Evolutionary conservation across 2,113 vertebrate genomes (phyloP).

Genomic region (Phrynocephalus versicolor): DNA sequence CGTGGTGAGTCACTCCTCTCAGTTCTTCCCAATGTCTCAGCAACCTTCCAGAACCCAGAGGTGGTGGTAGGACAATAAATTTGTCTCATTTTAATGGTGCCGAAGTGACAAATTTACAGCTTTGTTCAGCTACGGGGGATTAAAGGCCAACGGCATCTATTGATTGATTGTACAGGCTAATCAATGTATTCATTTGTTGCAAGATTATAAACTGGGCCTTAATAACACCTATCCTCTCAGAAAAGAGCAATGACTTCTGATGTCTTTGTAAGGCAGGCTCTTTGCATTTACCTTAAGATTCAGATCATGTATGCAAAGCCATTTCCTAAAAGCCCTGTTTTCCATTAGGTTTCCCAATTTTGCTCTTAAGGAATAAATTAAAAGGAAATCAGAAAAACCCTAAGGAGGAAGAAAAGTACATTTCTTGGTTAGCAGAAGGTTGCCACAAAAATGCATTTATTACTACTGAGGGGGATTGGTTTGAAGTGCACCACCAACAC

Average conservation of each 20-base stretch:
- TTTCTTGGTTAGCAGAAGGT: not conserved
- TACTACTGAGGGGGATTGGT: no score
- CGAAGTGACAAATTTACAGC: slow-evolving; percentile 29
- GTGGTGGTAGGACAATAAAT: slow-evolving; percentile 4
- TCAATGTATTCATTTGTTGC: slow-evolving; percentile 34
- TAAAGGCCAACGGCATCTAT: slow-evolving; percentile 15
- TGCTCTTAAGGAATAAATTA: not conserved
- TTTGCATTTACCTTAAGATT: not conserved
- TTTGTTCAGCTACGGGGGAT: slow-evolving; percentile 6
- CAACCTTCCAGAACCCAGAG: slow-evolving; percentile 5
- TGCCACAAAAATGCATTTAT: not conserved
- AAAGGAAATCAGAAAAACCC: not conserved
- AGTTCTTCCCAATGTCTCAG: not conserved
- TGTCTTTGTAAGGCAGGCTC: not conserved
- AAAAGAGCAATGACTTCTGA: slow-evolving; percentile 21
- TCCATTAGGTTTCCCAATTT: not conserved
- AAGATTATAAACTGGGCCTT: slow-evolving; percentile 34
- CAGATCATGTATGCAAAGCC: not conserved
- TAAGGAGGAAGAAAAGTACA: not conserved
- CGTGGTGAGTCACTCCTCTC: not conserved
- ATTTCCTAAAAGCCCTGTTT: not conserved
- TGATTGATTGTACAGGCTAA: slow-evolving; percentile 28
- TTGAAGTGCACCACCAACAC: no score
- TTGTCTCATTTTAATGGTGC: not conserved
- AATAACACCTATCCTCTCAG: slow-evolving; percentile 24